Evolutionary conservation across 1,140 invertebrate species (phyloP).

Genomic region (Paraescarpia echinospica): DNA sequence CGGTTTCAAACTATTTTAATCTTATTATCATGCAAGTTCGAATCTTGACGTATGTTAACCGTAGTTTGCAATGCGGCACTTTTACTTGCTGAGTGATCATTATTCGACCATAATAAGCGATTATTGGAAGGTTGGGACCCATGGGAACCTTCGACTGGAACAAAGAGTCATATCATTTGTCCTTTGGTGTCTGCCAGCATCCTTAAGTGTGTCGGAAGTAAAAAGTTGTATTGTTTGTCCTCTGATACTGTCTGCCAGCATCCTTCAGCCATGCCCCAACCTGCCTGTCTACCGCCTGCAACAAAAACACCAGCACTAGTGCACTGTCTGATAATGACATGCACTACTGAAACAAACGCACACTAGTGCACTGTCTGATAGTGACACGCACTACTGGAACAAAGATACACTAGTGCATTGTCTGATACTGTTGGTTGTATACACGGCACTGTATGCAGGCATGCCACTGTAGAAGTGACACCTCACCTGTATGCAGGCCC

Average conservation of each 20-base stretch:
- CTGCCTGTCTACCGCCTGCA: not conserved
- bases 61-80: too few species aligned
- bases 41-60: too few species aligned
- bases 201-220: not conserved
- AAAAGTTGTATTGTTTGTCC: not conserved
- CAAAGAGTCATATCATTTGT: not conserved
- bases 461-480: too few species aligned
- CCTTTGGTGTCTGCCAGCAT: not conserved
- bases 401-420: not conserved
- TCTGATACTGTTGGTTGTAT: not conserved
- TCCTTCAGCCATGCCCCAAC: not conserved
- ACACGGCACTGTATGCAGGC: too few species aligned
- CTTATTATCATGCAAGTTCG: too few species aligned
- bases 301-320: not conserved
- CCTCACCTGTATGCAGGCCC: too few species aligned
- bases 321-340: not conserved
- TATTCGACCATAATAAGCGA: too few species aligned
- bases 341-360: not conserved
- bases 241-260: not conserved
- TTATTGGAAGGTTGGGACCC: too few species aligned
- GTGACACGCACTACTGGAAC: not conserved
- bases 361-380: not conserved
- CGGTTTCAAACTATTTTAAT: too few species aligned
- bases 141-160: too few species aligned
- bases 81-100: too few species aligned